These are phyloP conservation scores for Calliopsis andreniformis DNA, from an alignment of 1,140 invertebrate genomes.

Conservation along the genomic window DNA sequence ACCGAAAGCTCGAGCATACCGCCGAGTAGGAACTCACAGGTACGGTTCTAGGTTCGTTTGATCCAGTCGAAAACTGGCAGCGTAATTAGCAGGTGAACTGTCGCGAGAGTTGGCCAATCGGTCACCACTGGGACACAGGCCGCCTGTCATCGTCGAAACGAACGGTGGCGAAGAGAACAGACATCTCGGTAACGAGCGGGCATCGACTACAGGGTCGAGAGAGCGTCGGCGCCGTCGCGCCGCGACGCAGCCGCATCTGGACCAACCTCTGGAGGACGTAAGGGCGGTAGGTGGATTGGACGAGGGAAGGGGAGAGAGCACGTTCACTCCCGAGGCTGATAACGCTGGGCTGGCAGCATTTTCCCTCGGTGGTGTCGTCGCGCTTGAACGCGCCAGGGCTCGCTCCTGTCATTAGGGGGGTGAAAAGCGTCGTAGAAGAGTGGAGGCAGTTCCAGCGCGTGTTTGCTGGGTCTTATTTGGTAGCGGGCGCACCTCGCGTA, in stretches of 20 bases:
- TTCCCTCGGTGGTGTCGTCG: conserved; percentile 31
- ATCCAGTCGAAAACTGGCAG: background rate
- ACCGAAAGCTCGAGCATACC: too few relatives aligned
- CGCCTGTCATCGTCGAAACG: background rate
- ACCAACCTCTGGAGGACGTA: conserved; percentile 42
- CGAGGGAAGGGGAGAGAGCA: conserved; percentile 10
- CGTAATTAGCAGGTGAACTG: background rate
- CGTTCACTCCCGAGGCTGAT: background rate
- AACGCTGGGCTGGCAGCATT: background rate
- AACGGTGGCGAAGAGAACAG: conserved; percentile 51
- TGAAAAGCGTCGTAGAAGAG: background rate
- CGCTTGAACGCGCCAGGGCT: conserved; percentile 10
- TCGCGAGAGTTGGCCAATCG: background rate
- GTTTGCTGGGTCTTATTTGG: too few relatives aligned
- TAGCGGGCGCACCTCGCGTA: too few relatives aligned
- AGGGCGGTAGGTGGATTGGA: conserved; percentile 14
- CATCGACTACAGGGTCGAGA: conserved; percentile 45
- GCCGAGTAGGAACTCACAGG: background rate
- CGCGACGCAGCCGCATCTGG: conserved; percentile 67
- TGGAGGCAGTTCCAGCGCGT: too few relatives aligned
- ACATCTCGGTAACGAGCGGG: conserved; percentile 42
- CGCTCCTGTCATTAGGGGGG: background rate
- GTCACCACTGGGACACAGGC: background rate
- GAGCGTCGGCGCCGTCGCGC: conserved; percentile 63
- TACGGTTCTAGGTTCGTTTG: background rate